Base-by-base conservation (phyloP, 2,888 invertebrate genomes). In the Agonum fuliginosum region DNA sequence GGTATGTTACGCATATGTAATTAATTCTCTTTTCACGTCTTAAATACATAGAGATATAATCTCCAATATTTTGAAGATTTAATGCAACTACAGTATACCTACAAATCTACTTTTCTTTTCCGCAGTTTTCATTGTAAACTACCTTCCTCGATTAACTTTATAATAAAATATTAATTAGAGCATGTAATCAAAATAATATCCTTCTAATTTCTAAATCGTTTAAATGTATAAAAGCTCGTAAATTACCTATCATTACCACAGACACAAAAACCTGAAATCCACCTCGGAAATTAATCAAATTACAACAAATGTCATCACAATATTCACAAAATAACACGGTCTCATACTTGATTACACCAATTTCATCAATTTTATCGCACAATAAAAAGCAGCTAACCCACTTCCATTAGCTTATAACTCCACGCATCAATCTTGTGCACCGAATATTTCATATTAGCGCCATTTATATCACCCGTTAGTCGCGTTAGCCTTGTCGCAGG, bases 381-480 rank as follows among this genome's bases (percentile, higher is more conserved):
- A 54, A 54, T 54, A 54, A 54, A 54, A 54, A 54, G 54, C 54
- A 54, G 54, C 54, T 54, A 22, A 24, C 54, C 54, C 54, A 54
- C 54, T 54, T 54, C 54, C 54, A 54, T 54, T 54, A 54, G 54
- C 54, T 54, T 54, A 54, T 54, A 54, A 54, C 54, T 54, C 54
- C 54, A 54, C 54, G 54, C 54, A 54, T 54, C 54, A 54, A 54
- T 54, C 54, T 54, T 54, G 54, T 54, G 54, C 54, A 54, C 54
- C 54, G 54, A 54, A 54, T 54, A 54, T 54, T 54, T 54, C 54
- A 54, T 54, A 54, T 54, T 54, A 54, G 12, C 1, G 54, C 54
- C 54, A 54, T 54, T 54, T 54, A 54, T 54, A 54, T 54, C 54
- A 54, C 54, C 22, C 24, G 37, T 37, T 37, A 37, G 37, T 37